Percentiles rank a stretch among this genome's conserved stretches.
phyloP scores from a whole-genome alignment of 1,140 invertebrate species.

The Ruditapes philippinarum region DNA sequence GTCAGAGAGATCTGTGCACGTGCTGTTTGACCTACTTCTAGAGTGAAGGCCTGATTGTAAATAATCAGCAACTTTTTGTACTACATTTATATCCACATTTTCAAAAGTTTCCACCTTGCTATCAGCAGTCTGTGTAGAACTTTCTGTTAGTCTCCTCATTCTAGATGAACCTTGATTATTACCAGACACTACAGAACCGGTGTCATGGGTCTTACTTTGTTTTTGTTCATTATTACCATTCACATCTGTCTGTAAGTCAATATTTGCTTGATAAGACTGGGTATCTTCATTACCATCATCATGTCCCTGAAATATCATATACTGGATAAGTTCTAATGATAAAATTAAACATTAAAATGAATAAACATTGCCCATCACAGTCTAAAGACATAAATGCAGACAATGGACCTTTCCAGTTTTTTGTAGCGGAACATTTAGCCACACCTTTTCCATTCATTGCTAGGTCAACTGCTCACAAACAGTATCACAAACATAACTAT shows the following conservation, averaged over 20 bases:
- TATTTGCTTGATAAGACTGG: neutral
- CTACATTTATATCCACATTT: slow-evolving; percentile 42
- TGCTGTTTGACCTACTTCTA: slow-evolving; percentile 36
- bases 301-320: no score
- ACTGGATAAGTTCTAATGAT: no score
- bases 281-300: neutral
- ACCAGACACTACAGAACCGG: neutral
- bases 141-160: slow-evolving; percentile 8
- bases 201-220: neutral
- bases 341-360: no score
- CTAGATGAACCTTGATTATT: neutral
- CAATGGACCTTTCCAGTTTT: no score
- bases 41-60: neutral
- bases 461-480: no score
- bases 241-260: neutral
- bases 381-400: no score
- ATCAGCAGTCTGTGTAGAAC: slow-evolving; percentile 43
- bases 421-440: no score
- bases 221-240: slow-evolving; percentile 2
- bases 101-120: slow-evolving; percentile 21
- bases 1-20: slow-evolving; percentile 54
- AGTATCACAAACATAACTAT: no score
- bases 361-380: no score
- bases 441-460: no score
- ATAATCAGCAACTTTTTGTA: slow-evolving; percentile 59